phyloP scores from a whole-genome alignment of 2,113 vertebrate genomes.

The Seriola quinqueradiata region DNA sequence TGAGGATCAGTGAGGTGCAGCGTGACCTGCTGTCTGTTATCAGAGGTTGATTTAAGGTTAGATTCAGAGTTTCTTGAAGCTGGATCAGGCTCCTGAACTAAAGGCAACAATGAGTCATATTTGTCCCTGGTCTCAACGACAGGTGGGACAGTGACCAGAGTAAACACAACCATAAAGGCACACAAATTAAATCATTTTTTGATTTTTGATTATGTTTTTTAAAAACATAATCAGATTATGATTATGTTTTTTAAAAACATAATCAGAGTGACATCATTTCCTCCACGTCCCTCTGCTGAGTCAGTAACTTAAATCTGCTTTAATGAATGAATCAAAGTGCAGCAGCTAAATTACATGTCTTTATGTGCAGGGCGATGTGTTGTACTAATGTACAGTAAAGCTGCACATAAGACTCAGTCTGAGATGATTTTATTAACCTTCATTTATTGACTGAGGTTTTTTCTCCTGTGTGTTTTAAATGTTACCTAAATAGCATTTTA shows the following conservation, averaged over 20 bases:
- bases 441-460: background rate
- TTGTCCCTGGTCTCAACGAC: too few species aligned
- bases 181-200: too few species aligned
- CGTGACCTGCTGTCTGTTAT: background rate
- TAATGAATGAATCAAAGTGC: background rate
- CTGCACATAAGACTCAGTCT: background rate
- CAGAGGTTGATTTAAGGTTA: background rate
- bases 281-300: slow-evolving; percentile 1
- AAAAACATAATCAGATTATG: background rate
- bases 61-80: too few species aligned
- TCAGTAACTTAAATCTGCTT: background rate
- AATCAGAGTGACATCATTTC: background rate
- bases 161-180: too few species aligned
- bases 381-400: background rate
- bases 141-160: background rate
- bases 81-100: too few species aligned
- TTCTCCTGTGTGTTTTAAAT: background rate
- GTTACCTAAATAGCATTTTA: background rate
- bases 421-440: background rate
- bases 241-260: background rate
- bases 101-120: too few species aligned
- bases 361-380: background rate
- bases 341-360: background rate
- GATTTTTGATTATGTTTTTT: too few species aligned
- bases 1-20: too few species aligned